Conservation (phyloP, 2,888 invertebrate genomes). For the Lasioglossum figueresi region DNA sequence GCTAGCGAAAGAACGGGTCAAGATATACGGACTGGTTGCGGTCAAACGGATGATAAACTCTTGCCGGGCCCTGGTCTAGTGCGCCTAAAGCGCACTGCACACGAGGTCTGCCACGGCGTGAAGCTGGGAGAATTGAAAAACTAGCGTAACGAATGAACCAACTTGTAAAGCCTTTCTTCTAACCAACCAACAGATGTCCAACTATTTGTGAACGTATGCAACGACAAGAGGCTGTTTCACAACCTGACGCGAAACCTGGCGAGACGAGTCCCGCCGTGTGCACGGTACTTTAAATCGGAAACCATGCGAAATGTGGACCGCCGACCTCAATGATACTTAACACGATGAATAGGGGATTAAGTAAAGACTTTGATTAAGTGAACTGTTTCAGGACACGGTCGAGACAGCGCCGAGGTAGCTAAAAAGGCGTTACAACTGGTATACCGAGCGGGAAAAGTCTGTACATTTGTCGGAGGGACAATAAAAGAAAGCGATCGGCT, state of each 20-base stretch:
- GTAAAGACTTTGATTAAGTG: slow-evolving; percentile 4
- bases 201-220: not conserved
- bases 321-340: not conserved
- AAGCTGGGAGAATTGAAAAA: not conserved
- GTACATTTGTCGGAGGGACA: not conserved
- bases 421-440: slow-evolving; percentile 1
- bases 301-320: not conserved
- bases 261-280: not conserved
- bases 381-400: slow-evolving; percentile 5
- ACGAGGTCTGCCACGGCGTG: not conserved
- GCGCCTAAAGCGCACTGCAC: not conserved
- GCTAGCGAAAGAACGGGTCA: not conserved
- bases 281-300: not conserved
- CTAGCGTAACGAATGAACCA: not conserved
- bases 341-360: not conserved
- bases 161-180: not conserved
- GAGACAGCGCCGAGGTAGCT: not conserved
- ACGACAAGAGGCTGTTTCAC: not conserved
- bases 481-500: not conserved
- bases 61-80: not conserved
- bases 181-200: not conserved
- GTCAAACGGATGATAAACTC: not conserved
- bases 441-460: not conserved
- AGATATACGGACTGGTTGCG: not conserved
- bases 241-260: not conserved